Conservation (phyloP, 2,888 invertebrate genomes). For the Polyommatus iphigenia region DNA sequence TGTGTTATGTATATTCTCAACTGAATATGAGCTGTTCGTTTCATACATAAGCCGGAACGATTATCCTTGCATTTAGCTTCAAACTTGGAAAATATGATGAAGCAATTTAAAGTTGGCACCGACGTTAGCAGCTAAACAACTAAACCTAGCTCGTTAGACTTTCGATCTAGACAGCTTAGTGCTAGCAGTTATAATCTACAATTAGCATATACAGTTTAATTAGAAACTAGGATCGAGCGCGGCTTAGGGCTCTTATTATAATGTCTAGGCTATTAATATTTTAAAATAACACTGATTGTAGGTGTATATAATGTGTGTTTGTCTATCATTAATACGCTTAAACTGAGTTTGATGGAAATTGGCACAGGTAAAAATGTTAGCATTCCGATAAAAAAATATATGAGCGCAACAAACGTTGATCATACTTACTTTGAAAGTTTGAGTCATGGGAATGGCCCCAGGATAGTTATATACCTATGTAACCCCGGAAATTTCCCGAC, state of each 20-base stretch:
- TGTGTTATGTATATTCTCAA: no score
- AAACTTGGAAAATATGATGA: conserved; percentile 9
- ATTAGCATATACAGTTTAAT: conserved; percentile 2
- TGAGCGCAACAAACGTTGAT: no score
- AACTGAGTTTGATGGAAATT: background rate
- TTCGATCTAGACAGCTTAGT: conserved; percentile 16
- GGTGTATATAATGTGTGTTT: no score
- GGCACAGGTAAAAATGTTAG: background rate
- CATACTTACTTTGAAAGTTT: no score
- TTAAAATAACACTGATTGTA: background rate
- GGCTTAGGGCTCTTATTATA: background rate
- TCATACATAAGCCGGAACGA: background rate
- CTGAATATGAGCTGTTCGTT: background rate
- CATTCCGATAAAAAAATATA: no score
- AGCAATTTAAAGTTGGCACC: conserved; percentile 25
- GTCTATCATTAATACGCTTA: background rate
- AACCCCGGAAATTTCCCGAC: no score
- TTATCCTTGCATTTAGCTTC: conserved; percentile 7
- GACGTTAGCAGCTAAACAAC: conserved; percentile 7
- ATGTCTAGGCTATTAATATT: background rate
- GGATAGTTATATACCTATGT: no score
- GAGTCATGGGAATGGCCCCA: no score
- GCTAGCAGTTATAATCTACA: conserved; percentile 26
- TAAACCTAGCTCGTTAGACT: conserved; percentile 24
- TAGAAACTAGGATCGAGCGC: conserved; percentile 4